Percentiles rank a stretch among this genome's conserved stretches.
phyloP scores from a whole-genome alignment of 2,113 vertebrate genomes.

The Pseudopipra pipra region DNA sequence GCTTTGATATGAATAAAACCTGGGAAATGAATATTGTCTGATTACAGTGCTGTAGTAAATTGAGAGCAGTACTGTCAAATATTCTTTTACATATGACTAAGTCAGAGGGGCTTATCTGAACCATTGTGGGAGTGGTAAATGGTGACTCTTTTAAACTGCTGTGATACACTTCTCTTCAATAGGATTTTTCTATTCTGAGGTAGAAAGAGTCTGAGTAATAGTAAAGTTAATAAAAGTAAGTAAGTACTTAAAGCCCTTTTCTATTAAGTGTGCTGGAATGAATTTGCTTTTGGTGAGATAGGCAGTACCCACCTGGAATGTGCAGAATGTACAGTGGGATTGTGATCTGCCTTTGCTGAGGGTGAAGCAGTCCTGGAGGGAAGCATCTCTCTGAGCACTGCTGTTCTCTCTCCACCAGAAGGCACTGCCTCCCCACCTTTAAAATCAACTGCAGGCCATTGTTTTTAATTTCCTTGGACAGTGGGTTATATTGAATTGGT shows the following conservation, averaged over 20 bases:
- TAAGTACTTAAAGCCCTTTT: not conserved
- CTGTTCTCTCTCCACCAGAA: conserved; percentile 1
- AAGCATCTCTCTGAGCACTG: not conserved
- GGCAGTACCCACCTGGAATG: not conserved
- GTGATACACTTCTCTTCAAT: not conserved
- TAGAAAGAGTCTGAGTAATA: not conserved
- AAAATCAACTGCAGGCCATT: not conserved
- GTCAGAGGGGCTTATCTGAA: not conserved
- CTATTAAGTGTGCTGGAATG: not conserved
- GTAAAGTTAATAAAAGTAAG: not conserved
- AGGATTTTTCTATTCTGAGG: not conserved
- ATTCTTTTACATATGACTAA: not conserved
- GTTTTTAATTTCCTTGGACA: not conserved
- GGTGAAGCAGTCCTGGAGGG: not conserved
- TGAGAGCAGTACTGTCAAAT: not conserved
- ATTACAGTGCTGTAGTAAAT: not conserved
- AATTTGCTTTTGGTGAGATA: not conserved
- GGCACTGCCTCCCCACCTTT: not conserved
- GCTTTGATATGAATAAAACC: not conserved
- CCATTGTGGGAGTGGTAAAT: not conserved
- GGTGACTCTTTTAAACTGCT: not conserved
- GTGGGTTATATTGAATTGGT: not conserved
- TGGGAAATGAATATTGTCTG: not conserved
- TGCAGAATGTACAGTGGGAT: not conserved
- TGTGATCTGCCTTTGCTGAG: not conserved